A percentile compares a stretch with the other conserved stretches of the same genome.
Conservation (phyloP, 2,113 vertebrate genomes). For the Plecotus auritus region DNA sequence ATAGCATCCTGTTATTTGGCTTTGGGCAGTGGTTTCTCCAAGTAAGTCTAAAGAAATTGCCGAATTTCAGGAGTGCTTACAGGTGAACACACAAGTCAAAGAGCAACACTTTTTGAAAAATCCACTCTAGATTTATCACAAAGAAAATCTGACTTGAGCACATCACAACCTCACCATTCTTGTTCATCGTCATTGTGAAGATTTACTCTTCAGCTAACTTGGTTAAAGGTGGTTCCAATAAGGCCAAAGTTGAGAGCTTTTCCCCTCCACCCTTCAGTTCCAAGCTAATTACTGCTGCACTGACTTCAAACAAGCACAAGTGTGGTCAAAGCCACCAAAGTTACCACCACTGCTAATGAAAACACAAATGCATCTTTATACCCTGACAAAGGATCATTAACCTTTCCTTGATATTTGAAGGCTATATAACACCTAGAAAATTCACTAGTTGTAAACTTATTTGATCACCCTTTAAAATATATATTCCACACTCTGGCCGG, state of each 20-base stretch:
- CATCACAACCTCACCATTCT: background rate
- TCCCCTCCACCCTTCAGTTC: background rate
- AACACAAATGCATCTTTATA: constrained; percentile 24
- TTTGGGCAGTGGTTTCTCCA: background rate
- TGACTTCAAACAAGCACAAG: constrained; percentile 40
- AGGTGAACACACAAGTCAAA: background rate
- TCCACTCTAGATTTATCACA: background rate
- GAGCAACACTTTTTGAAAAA: background rate
- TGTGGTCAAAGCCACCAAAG: background rate
- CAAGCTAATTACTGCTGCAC: background rate
- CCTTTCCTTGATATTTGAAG: background rate
- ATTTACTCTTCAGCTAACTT: constrained; percentile 7
- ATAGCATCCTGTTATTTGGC: constrained; percentile 3
- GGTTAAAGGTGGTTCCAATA: background rate
- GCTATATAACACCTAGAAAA: background rate
- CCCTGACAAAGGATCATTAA: background rate
- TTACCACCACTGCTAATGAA: background rate
- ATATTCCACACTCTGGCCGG: background rate
- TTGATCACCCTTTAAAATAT: background rate
- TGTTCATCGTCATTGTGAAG: background rate
- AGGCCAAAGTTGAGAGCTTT: constrained; percentile 1
- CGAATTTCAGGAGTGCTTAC: background rate
- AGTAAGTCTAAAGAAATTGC: background rate
- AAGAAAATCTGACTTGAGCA: constrained; percentile 29
- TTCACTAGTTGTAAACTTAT: background rate